These are phyloP conservation scores for Drosophila kambysellisi DNA, from an alignment of 2,888 invertebrate genomes.

Conservation along the genomic window DNA sequence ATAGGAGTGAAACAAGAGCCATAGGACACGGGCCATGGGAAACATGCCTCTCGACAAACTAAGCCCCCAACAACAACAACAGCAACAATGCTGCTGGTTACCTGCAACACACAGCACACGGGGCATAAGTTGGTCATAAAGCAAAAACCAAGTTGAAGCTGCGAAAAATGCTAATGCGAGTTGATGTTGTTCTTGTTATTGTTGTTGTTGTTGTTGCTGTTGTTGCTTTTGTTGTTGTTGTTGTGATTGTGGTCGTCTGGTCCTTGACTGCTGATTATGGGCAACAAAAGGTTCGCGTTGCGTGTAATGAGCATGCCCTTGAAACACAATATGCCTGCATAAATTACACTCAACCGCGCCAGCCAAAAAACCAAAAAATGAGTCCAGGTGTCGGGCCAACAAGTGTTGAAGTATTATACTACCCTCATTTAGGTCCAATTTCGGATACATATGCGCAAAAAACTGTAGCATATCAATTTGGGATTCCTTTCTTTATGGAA, in stretches of 20 bases:
- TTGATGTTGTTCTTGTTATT: slow-evolving; percentile 18
- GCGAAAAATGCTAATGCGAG: slow-evolving; percentile 62
- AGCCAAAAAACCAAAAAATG: slow-evolving; percentile 15
- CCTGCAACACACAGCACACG: slow-evolving; percentile 22
- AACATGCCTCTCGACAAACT: slow-evolving; percentile 46
- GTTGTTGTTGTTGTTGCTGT: slow-evolving; percentile 14
- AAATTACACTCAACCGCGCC: slow-evolving; percentile 59
- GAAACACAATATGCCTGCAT: slow-evolving; percentile 78
- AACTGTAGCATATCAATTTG: slow-evolving; percentile 42
- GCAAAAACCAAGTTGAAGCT: slow-evolving; percentile 62
- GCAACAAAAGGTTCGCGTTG: slow-evolving; percentile 59
- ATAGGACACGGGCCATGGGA: slow-evolving; percentile 41
- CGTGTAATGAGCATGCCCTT: slow-evolving; percentile 80
- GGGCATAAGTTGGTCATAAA: slow-evolving; percentile 61
- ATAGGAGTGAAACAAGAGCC: slow-evolving; percentile 14
- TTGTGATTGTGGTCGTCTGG: slow-evolving; percentile 19
- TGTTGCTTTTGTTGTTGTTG: slow-evolving; percentile 6
- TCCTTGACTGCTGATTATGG: slow-evolving; percentile 37
- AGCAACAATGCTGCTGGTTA: slow-evolving; percentile 3
- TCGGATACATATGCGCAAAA: slow-evolving; percentile 6
- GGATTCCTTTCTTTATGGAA: background rate
- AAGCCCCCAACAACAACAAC: slow-evolving; percentile 29
- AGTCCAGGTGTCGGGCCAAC: slow-evolving; percentile 47
- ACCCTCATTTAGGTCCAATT: slow-evolving; percentile 11
- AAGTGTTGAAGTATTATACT: slow-evolving; percentile 33